Conservation (phyloP, 2,113 vertebrate species). For the Notothenia coriiceps region DNA sequence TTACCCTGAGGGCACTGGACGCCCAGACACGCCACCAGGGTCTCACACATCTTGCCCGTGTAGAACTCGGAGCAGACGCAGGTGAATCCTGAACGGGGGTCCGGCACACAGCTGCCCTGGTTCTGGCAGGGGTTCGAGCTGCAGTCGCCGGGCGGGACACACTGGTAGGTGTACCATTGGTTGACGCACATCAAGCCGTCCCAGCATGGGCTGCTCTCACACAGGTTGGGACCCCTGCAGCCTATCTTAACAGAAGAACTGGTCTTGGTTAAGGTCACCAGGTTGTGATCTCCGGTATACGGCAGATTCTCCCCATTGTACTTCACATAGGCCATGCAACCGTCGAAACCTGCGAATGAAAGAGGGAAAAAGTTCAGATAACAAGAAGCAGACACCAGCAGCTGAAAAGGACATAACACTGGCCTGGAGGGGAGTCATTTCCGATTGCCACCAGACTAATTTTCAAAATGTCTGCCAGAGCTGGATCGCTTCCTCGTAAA, state of each 20-base stretch:
- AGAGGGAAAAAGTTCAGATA: slow-evolving; percentile 42
- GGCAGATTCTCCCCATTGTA: slow-evolving; percentile 92
- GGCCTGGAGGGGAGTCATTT: slow-evolving; percentile 35
- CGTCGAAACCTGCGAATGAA: slow-evolving; percentile 89
- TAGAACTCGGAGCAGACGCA: slow-evolving; percentile 92
- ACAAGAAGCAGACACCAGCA: slow-evolving; percentile 52
- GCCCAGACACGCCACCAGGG: slow-evolving; percentile 90
- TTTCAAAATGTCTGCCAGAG: slow-evolving; percentile 46
- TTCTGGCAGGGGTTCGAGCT: slow-evolving; percentile 92
- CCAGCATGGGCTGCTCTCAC: slow-evolving; percentile 93
- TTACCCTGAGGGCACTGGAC: slow-evolving; percentile 88
- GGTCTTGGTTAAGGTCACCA: slow-evolving; percentile 87
- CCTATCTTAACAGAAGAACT: slow-evolving; percentile 91
- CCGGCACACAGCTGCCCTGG: slow-evolving; percentile 92
- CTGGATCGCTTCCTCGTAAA: slow-evolving; percentile 48
- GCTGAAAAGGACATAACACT: slow-evolving; percentile 32
- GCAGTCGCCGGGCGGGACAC: slow-evolving; percentile 92
- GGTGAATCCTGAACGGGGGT: slow-evolving; percentile 82
- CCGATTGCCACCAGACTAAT: slow-evolving; percentile 42
- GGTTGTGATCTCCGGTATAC: slow-evolving; percentile 89
- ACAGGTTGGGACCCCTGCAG: slow-evolving; percentile 94
- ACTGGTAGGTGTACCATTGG: slow-evolving; percentile 94
- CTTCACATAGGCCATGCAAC: slow-evolving; percentile 92
- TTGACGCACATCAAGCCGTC: slow-evolving; percentile 94
- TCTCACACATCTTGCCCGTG: slow-evolving; percentile 89